Evolutionary conservation across 2,888 invertebrate species (phyloP).

Genomic region (Hymenopus coronatus): DNA sequence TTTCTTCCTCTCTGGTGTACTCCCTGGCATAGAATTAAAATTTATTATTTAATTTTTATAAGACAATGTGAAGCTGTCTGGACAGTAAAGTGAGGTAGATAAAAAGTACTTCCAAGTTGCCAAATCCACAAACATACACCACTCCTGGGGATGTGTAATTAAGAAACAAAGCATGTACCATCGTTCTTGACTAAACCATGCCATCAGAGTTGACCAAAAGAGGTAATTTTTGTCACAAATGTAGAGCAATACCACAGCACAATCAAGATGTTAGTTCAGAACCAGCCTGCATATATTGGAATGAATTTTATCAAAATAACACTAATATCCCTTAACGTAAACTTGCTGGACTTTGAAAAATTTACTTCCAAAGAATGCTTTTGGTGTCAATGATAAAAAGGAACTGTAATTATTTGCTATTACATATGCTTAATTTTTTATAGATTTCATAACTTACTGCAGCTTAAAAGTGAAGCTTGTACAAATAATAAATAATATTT

Average conservation of each 20-base stretch:
- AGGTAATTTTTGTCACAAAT: not conserved
- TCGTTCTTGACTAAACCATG: not conserved
- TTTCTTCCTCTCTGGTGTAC: too few relatives aligned
- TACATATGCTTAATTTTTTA: not conserved
- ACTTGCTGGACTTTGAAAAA: not conserved
- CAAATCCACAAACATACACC: slow-evolving; percentile 4
- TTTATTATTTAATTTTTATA: not conserved
- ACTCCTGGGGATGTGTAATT: not conserved
- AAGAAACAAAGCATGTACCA: not conserved
- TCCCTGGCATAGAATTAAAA: not conserved
- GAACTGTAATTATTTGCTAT: not conserved
- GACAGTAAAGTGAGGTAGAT: not conserved
- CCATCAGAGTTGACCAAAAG: not conserved
- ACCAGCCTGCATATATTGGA: not conserved
- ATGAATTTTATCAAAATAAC: not conserved
- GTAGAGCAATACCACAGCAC: not conserved
- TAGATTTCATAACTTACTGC: not conserved
- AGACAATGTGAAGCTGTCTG: not conserved
- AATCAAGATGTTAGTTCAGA: not conserved
- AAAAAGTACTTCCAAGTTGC: slow-evolving; percentile 6
- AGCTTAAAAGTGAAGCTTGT: slow-evolving; percentile 12
- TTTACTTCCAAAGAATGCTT: not conserved
- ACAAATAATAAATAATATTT: slow-evolving; percentile 5
- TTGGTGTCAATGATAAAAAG: not conserved
- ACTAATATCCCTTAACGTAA: not conserved